Evolutionary conservation across 2,888 invertebrate species (phyloP).

Genomic region (Camptogramma bilineatum): DNA sequence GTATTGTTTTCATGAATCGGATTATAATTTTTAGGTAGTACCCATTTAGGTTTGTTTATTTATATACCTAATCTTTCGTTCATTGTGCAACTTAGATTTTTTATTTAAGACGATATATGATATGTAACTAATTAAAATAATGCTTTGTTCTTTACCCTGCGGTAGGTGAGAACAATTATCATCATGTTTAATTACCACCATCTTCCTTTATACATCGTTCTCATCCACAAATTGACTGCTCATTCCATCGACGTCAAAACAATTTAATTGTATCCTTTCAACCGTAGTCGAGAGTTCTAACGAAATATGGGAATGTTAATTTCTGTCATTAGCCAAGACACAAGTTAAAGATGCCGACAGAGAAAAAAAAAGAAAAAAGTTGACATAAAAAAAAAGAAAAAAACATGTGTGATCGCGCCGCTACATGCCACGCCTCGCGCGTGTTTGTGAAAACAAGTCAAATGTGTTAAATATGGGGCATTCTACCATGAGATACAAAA

Average conservation of each 20-base stretch:
- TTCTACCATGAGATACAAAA: slow-evolving; percentile 39
- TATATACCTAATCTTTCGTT: neutral
- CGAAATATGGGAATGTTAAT: slow-evolving; percentile 80
- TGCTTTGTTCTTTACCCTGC: slow-evolving; percentile 17
- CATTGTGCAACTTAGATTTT: neutral
- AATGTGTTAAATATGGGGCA: slow-evolving; percentile 78
- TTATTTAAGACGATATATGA: neutral
- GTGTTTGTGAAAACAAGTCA: slow-evolving; percentile 80
- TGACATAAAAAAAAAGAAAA: slow-evolving; percentile 50
- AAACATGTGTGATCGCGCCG: slow-evolving; percentile 76
- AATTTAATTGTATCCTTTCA: slow-evolving; percentile 58
- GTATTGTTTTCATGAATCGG: too few relatives aligned
- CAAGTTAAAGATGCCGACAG: slow-evolving; percentile 72
- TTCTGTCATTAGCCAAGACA: slow-evolving; percentile 80
- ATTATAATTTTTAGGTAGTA: too few relatives aligned
- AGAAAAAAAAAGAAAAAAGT: slow-evolving; percentile 65
- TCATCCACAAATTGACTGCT: slow-evolving; percentile 39
- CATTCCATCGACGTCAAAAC: slow-evolving; percentile 63
- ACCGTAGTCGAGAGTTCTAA: slow-evolving; percentile 69
- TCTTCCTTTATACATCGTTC: slow-evolving; percentile 32
- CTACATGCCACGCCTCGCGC: slow-evolving; percentile 63
- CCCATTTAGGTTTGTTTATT: too few relatives aligned
- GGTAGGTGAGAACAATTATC: slow-evolving; percentile 36
- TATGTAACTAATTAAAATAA: neutral
- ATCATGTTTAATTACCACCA: slow-evolving; percentile 34